Evolutionary conservation across 30 jellyfish, hydroid and myxozoan species (phyloP), one percentile per base, ranked within the genome.

Genomic region (Chrysaora quinquecirrha): DNA sequence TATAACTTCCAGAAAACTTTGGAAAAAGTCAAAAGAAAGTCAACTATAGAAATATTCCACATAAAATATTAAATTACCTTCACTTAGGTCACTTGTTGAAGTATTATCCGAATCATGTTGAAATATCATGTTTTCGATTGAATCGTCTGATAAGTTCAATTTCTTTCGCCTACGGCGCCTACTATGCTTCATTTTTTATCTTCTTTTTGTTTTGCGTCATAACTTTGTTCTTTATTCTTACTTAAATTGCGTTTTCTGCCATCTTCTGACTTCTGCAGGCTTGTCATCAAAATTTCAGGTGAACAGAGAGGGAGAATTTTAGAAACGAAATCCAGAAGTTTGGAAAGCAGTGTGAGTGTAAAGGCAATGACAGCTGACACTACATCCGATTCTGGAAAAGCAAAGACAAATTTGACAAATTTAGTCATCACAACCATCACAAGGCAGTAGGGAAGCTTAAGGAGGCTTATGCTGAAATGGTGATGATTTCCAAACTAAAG

Each of bases 341-440:
- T 89, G n/a, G 97, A 90, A 23, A 90, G 75, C 85, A 90, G 48
- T 28, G 97, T 81, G 28, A 84, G 72, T 1, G 90, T 76, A 79
- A 90, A 90, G 0, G 97, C 94, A 2, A 81, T 80, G 20, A 94
- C 96, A 77, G 97, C 97, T 7, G 96, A 69, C 3, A 89, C 78
- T 18, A 90, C 56, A 19, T 84, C 94, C 3, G 97, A 90, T 34
- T 88, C 97, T 90, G 48, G 43, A 75, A 27, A 12, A 31, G 3
- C 19, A 68, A 34, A 27, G 32, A 30, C 43, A 68, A 68, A 34
- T 3, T 30, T 4, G 23, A 28, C 32, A 6, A 68, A 68, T 9
- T 68, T 23, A 20, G 68, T 3, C 54, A 38, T 38, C 54, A 38
- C 6, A 38, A 38, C 54, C 14, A 38, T 14, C 6, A 38, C 11